Evolutionary conservation across 2,113 vertebrate species (phyloP), one percentile per base, ranked within the genome.

Genomic region (Python bivittatus): DNA sequence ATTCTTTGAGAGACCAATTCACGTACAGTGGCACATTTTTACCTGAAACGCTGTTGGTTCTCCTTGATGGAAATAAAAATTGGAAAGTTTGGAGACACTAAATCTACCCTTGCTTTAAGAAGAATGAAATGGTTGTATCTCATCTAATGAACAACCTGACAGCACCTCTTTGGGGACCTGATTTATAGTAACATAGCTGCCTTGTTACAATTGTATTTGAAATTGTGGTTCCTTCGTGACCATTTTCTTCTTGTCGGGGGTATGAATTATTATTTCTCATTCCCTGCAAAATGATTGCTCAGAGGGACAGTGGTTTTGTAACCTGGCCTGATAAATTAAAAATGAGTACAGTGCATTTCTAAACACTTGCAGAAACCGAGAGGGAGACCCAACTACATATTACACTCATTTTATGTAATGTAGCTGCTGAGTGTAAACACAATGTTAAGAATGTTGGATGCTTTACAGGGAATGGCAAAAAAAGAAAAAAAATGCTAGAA

Each of bases 171-270:
- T 64, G 8, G 58, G 86, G 58, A 53, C 20, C 12, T 93, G 90
- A 93, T 91, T 91, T 93, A 88, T 38, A 44, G 27, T 1, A 33
- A 90, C 79, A 9, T 64, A 44, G 57, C 57, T 61, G 57, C 87
- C 86, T 56, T 85, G 86, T 64, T 93, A 64, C 72, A 91, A 88
- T 93, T 88, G 72, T 91, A 64, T 88, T 91, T 85, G 90, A 72
- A 93, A 85, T 85, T 88, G 57, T 88, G 27, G 38, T 68, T 91
- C 72, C 86, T 85, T 68, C 25, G 86, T 89, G 90, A 6, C 92
- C 33, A 27, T 93, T 91, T 91, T 86, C 64, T 93, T 68, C 90
- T 88, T 68, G 86, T 91, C 79, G 38, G 27, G 90, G 33, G 33
- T 42, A 84, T 91, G 86, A 91, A 68, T 93, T 68, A 93, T 93